Evolutionary conservation across 2,113 vertebrate genomes (phyloP).

Genomic region (Physeter macrocephalus): DNA sequence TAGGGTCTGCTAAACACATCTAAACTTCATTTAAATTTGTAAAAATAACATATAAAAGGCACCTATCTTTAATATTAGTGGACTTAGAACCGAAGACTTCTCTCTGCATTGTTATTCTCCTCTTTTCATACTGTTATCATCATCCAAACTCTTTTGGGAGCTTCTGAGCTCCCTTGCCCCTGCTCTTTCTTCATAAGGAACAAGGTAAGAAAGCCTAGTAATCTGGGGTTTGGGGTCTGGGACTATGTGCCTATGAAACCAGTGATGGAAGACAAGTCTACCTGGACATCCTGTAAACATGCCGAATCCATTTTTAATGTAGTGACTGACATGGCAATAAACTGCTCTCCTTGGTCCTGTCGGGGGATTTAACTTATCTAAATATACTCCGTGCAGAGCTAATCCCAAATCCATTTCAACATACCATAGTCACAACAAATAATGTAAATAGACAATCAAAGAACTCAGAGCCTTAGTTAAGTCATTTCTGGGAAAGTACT

Average conservation of each 20-base stretch:
- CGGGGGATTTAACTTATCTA: neutral
- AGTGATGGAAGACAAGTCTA: neutral
- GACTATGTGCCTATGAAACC: neutral
- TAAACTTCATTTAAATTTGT: neutral
- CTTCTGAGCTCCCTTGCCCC: neutral
- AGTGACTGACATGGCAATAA: neutral
- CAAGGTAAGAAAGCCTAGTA: neutral
- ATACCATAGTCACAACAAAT: neutral
- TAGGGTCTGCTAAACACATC: neutral
- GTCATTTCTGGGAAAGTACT: neutral
- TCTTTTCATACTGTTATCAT: neutral
- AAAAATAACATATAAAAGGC: neutral
- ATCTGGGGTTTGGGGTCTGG: neutral
- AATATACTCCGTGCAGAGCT: neutral
- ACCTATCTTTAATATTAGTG: neutral
- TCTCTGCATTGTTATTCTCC: neutral
- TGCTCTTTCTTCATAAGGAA: slow-evolving; percentile 6
- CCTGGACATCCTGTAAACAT: neutral
- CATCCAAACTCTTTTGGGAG: neutral
- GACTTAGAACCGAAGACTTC: neutral
- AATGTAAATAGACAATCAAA: neutral
- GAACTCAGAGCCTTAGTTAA: neutral
- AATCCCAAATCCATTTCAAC: neutral
- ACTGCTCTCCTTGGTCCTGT: neutral
- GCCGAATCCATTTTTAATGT: neutral